Conservation (phyloP, 2,797 vertebrate genomes). For the Furcifer pardalis region DNA sequence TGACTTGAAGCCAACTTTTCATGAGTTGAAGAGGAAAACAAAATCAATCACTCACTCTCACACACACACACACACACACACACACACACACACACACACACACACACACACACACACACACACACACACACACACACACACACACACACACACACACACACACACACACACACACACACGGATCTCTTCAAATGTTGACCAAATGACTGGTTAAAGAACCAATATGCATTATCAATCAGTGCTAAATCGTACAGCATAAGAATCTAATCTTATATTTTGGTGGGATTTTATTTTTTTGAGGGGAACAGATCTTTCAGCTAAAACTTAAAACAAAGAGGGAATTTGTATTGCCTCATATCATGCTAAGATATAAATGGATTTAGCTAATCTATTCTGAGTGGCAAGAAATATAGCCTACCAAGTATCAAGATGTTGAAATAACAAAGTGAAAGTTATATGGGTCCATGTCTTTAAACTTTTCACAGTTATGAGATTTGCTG, state of each 20-base stretch:
- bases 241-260: conserved; percentile 44
- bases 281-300: conserved; percentile 28
- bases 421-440: conserved; percentile 36
- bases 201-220: conserved; percentile 46
- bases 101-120: not conserved
- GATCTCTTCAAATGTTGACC: conserved; percentile 51
- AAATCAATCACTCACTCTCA: no score
- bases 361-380: conserved; percentile 37
- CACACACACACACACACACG: not conserved
- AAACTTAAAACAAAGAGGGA: conserved; percentile 63
- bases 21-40: conserved; percentile 28
- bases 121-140: not conserved
- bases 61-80: not conserved
- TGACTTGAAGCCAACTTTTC: not conserved
- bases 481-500: conserved; percentile 1
- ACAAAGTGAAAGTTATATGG: conserved; percentile 24
- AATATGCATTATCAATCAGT: conserved; percentile 31
- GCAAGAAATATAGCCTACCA: conserved; percentile 25
- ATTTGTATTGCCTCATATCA: conserved; percentile 56
- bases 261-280: conserved; percentile 45
- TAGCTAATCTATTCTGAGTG: conserved; percentile 45
- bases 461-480: conserved; percentile 26
- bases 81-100: not conserved
- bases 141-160: not conserved
- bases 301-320: conserved; percentile 54